Conservation (phyloP, 2,113 vertebrate genomes). For the Eidolon helvum region DNA sequence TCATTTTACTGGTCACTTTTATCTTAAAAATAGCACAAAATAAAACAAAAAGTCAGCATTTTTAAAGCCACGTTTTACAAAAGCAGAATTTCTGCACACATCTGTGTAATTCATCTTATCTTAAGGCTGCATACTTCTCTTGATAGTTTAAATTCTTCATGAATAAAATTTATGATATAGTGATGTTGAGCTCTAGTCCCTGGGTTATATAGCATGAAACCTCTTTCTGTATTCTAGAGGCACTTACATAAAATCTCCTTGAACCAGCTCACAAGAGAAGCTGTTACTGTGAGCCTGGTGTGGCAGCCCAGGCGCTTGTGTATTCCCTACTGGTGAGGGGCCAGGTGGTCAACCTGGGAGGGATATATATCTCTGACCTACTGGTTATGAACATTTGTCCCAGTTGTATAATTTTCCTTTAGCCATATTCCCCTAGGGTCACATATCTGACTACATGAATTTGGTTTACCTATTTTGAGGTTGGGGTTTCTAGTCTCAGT, state of each 20-base stretch:
- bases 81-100: neutral
- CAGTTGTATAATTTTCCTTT: neutral
- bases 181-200: neutral
- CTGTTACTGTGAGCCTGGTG: neutral
- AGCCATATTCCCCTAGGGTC: neutral
- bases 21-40: neutral
- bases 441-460: neutral
- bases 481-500: neutral
- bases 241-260: neutral
- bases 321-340: neutral
- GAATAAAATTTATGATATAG: neutral
- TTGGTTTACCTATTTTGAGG: neutral
- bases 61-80: neutral
- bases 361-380: neutral
- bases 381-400: neutral
- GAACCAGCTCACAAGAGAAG: neutral
- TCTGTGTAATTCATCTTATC: neutral
- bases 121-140: neutral
- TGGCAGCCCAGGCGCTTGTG: too few species aligned
- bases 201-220: neutral
- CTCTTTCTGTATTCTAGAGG: neutral
- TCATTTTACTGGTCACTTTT: slow-evolving; percentile 4
- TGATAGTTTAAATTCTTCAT: neutral
- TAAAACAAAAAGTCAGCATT: neutral
- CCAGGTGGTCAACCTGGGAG: neutral